Percentiles rank a stretch among this genome's conserved stretches.
Conservation (phyloP, 2,797 vertebrate genomes). For the Spondyliosoma cantharus region DNA sequence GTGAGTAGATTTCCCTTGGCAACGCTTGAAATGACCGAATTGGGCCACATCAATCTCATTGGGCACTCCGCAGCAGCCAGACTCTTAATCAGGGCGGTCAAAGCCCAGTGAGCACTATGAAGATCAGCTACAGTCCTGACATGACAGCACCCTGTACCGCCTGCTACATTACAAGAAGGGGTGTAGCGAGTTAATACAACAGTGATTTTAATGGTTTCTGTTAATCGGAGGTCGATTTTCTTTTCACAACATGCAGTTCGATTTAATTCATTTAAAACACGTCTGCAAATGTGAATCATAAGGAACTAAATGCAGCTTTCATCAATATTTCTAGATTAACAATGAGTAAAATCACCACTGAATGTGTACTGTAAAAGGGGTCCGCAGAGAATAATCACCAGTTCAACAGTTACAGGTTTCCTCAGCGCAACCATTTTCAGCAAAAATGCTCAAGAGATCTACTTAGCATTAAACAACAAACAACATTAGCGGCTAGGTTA, state of each 20-base stretch:
- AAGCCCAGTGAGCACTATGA: constrained; percentile 42
- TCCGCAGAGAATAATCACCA: constrained; percentile 2
- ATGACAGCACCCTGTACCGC: neutral
- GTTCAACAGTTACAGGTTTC: neutral
- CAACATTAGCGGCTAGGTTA: neutral
- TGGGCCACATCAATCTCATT: constrained; percentile 42
- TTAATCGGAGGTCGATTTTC: neutral
- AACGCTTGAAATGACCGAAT: constrained; percentile 40
- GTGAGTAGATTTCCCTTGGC: constrained; percentile 43
- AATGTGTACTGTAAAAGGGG: neutral
- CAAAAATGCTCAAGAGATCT: neutral
- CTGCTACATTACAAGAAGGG: constrained; percentile 4
- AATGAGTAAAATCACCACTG: neutral
- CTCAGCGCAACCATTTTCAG: neutral
- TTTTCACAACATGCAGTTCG: neutral
- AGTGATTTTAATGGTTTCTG: neutral
- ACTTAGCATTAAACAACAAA: neutral
- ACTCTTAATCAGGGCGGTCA: constrained; percentile 43
- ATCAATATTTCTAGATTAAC: neutral
- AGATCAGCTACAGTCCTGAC: constrained; percentile 38
- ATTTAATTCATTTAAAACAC: constrained; percentile 1
- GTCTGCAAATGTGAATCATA: neutral
- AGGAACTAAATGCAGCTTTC: neutral
- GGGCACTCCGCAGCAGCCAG: constrained; percentile 33
- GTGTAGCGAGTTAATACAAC: constrained; percentile 5